Base-by-base conservation (phyloP, 2,113 vertebrate species). In the Labrus mixtus region DNA sequence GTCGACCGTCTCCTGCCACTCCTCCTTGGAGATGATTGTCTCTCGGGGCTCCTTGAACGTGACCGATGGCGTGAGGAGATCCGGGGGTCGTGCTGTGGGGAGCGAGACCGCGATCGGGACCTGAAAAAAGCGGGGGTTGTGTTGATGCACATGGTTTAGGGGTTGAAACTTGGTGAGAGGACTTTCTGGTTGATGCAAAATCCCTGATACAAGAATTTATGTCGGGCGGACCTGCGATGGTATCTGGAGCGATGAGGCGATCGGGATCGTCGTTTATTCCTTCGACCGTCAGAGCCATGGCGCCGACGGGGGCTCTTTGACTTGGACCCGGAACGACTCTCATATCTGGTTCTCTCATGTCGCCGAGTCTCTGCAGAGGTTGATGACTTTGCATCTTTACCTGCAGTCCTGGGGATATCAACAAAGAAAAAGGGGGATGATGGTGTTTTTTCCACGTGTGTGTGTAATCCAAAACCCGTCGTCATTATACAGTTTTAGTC, bases 311-410 rank as follows among this genome's bases (percentile, higher is more conserved):
- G 82, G 55, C 84, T 86, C 6, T 45, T 70, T 5, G 84, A 84
- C 22, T 78, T 78, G 16, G 94, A 94, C 43, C 89, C 79, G 0
- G 87, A 63, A 0, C 82, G 93, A 0, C 68, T 69, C 5, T 22
- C 22, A 17, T 6, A 60, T 3, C 17, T 63, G 2, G 9, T 11
- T 60, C 59, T 68, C 54, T 8, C 85, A 85, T 6, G 81, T 71
- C 58, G 81, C 50, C 23, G 71, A 75, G 73, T 73, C 77, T 29
- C 77, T 53, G 50, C 36, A 45, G 69, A 62, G 7, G 58, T 12
- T 17, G 55, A 41, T 4, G 78, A 33, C 37, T 71, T 62, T 9
- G 22, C n/a, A 7, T 75, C 69, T 82, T 58, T 78, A 23, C 5
- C 54, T 45, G 41, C 15, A 65, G 33, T 4, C 3, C 85, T 89